Conservation (phyloP, 2,888 invertebrate species). For the Parapristionchus giblindavisi region DNA sequence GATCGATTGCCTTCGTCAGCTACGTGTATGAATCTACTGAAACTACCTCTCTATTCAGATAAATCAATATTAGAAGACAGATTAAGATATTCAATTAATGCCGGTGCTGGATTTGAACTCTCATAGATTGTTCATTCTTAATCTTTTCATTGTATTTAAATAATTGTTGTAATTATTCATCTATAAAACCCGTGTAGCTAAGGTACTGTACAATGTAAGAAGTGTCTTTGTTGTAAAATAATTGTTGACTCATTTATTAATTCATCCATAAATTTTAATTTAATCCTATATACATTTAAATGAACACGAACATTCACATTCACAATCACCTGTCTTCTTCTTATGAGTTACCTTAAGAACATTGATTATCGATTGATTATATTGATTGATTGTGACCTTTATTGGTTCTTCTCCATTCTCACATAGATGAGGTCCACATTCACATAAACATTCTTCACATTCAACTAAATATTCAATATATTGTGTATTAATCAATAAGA, state of each 20-base stretch:
- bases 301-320: conserved; percentile 6
- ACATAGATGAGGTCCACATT: conserved; percentile 47
- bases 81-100: conserved; percentile 34
- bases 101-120: conserved; percentile 36
- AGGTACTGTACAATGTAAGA: too few relatives aligned
- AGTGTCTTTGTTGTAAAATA: too few relatives aligned
- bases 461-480: conserved; percentile 44
- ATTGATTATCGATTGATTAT: not conserved
- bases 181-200: too few relatives aligned
- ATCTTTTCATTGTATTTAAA: conserved; percentile 36
- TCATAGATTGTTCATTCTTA: conserved; percentile 39
- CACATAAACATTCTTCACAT: conserved; percentile 60
- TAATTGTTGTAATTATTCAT: not conserved
- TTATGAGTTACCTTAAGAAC: conserved; percentile 12
- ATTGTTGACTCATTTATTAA: too few relatives aligned
- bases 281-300: conserved; percentile 11
- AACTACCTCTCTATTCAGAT: conserved; percentile 78
- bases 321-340: not conserved
- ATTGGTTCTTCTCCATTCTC: not conserved
- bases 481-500: not conserved
- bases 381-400: not conserved
- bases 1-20: conserved; percentile 89
- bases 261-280: too few relatives aligned
- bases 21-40: conserved; percentile 96
- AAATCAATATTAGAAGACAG: conserved; percentile 2